Base-by-base conservation (phyloP, 2,113 vertebrate genomes). In the Diglossa brunneiventris region DNA sequence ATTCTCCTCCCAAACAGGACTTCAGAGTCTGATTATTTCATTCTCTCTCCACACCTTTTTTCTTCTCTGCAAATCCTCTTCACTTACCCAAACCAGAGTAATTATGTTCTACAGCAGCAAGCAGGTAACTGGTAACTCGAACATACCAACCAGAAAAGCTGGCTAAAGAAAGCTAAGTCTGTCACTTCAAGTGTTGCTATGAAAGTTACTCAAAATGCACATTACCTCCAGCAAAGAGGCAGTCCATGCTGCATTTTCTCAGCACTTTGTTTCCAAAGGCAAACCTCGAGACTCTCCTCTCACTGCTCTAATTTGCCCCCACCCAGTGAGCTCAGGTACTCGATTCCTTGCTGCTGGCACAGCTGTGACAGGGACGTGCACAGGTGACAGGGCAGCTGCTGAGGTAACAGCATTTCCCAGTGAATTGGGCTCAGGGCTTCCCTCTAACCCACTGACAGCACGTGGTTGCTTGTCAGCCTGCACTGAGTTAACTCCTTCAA, bases 391-490 rank as follows among this genome's bases (percentile, higher is more conserved):
- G 2, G n/a, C 50, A 47, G 35, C 24, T 56, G 27, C 53, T 21
- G n/a, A 14, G 53, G 49, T 4, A 28, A 22, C 0, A 2, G 39
- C 33, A 35, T 30, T 66, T 56, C 66, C 77, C 61, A 52, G 30
- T 3, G 24, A 13, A 15, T 0, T 10, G 21, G 2, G 44, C 82
- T 47, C 53, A 21, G 30, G 13, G 44, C 17, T 59, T 53, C 39
- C 81, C 49, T 56, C 55, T 0, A 0, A 8, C 66, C 4, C 75
- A 52, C 55, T 47, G 55, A 39, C 2, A 5, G 6, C 35, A 1
- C 67, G 1, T 21, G 21, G 18, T 12, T 1, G 0, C 27, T 35
- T 69, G 55, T 78, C 50, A 82, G 47, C 63, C 69, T 26, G 33
- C 35, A 28, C n/a, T 0, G 0, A 9, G 10, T 61, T 10, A n/a